Conservation (phyloP, 2,113 vertebrate species). For the Orientallactaga bullata region DNA sequence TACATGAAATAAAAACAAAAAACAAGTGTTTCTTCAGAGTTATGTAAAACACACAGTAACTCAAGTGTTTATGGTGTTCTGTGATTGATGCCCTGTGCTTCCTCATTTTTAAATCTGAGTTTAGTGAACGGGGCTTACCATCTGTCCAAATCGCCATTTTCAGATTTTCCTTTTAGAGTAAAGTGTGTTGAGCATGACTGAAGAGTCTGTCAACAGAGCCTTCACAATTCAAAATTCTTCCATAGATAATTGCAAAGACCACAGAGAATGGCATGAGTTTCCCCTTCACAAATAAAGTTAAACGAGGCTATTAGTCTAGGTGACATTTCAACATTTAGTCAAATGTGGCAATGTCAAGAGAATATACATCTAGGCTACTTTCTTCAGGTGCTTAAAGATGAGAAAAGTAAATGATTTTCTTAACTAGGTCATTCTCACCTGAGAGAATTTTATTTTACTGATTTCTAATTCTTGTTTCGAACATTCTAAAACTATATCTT, state of each 20-base stretch:
- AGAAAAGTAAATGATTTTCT: constrained; percentile 71
- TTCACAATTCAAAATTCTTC: constrained; percentile 75
- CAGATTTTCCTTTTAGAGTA: constrained; percentile 38
- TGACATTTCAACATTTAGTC: constrained; percentile 58
- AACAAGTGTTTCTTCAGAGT: not conserved
- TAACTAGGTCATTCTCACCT: constrained; percentile 75
- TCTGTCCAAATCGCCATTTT: constrained; percentile 76
- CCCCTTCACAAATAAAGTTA: constrained; percentile 54
- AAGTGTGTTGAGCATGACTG: constrained; percentile 67
- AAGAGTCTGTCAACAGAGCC: constrained; percentile 76
- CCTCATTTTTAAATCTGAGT: constrained; percentile 75
- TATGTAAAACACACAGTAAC: not conserved
- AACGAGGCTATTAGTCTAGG: constrained; percentile 31
- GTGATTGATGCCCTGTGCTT: constrained; percentile 60
- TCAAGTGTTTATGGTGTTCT: constrained; percentile 71
- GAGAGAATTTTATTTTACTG: constrained; percentile 50
- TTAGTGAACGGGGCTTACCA: constrained; percentile 70
- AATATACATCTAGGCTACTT: constrained; percentile 54
- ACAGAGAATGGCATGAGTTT: constrained; percentile 60
- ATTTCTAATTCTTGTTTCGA: constrained; percentile 34
- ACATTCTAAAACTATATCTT: constrained; percentile 29
- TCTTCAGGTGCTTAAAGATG: constrained; percentile 65
- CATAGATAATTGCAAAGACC: constrained; percentile 71
- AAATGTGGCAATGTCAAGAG: constrained; percentile 64
- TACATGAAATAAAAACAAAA: not conserved